Evolutionary conservation across 1,140 invertebrate species (phyloP).

Genomic region (Lethrus apterus): DNA sequence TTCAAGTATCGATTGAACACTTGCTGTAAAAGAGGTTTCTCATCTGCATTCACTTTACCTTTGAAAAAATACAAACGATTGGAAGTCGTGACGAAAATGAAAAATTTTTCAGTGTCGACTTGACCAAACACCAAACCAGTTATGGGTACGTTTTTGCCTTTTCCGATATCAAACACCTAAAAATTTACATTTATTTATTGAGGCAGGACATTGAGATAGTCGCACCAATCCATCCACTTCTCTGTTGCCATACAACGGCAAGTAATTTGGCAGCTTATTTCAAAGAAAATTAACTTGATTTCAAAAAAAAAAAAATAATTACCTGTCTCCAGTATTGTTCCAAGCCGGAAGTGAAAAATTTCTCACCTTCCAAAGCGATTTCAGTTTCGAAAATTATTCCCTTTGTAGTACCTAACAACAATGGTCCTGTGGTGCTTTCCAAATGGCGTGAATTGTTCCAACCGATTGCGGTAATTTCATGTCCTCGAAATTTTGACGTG

Average conservation of each 20-base stretch:
- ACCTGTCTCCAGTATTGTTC: slow-evolving; percentile 88
- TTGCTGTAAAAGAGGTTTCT: slow-evolving; percentile 71
- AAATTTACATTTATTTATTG: slow-evolving; percentile 11
- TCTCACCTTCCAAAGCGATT: slow-evolving; percentile 69
- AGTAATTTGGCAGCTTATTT: slow-evolving; percentile 63
- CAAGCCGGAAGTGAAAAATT: slow-evolving; percentile 58
- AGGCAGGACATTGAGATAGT: slow-evolving; percentile 17
- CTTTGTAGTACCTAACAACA: slow-evolving; percentile 82
- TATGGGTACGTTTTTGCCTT: slow-evolving; percentile 66
- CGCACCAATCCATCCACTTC: slow-evolving; percentile 66
- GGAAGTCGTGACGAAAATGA: slow-evolving; percentile 77
- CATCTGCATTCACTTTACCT: slow-evolving; percentile 63
- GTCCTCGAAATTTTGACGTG: slow-evolving; percentile 57
- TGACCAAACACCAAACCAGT: slow-evolving; percentile 80
- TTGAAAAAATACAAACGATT: slow-evolving; percentile 81
- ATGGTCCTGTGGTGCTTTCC: slow-evolving; percentile 64
- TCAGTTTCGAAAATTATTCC: slow-evolving; percentile 90
- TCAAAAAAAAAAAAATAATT: slow-evolving; percentile 23
- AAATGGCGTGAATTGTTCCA: slow-evolving; percentile 78
- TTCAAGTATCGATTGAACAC: slow-evolving; percentile 78
- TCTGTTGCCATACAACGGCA: slow-evolving; percentile 61
- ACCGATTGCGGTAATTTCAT: slow-evolving; percentile 83
- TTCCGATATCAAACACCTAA: slow-evolving; percentile 81
- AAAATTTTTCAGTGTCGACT: slow-evolving; percentile 60
- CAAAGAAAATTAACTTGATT: slow-evolving; percentile 10